phyloP scores from a whole-genome alignment of 2,888 invertebrate genomes.

The Sturmia bella region DNA sequence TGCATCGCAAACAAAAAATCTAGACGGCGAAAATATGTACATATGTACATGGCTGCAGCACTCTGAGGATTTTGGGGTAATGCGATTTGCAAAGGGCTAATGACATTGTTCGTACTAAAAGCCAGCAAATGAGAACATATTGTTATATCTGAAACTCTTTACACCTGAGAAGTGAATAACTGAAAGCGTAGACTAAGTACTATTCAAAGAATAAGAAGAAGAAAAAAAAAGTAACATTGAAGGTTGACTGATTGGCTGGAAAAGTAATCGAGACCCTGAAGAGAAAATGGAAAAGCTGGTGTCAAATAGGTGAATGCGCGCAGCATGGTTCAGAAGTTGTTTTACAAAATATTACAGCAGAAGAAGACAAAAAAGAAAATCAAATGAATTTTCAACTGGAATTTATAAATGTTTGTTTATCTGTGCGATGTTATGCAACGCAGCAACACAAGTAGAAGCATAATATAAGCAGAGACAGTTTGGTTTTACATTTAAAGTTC shows the following conservation, averaged over 20 bases:
- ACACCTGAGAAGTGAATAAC: slow-evolving; percentile 25
- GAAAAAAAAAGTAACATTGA: slow-evolving; percentile 12
- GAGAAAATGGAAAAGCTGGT: slow-evolving; percentile 23
- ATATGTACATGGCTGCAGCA: not conserved
- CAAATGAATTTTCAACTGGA: slow-evolving; percentile 3
- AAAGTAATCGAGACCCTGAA: slow-evolving; percentile 31
- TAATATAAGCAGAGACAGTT: slow-evolving; percentile 1
- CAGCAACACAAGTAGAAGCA: not conserved
- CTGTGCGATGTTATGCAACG: not conserved
- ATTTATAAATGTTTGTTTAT: not conserved
- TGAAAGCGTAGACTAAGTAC: too few relatives aligned
- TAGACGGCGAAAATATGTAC: too few relatives aligned
- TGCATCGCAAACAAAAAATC: too few relatives aligned
- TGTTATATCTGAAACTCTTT: slow-evolving; percentile 29
- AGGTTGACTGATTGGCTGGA: slow-evolving; percentile 49
- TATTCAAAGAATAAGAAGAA: too few relatives aligned
- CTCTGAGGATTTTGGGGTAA: slow-evolving; percentile 74
- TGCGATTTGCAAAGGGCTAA: slow-evolving; percentile 76
- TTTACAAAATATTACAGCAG: slow-evolving; percentile 35
- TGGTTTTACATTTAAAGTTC: slow-evolving; percentile 20
- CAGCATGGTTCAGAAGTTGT: slow-evolving; percentile 28
- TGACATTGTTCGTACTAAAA: slow-evolving; percentile 70
- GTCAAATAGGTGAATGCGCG: slow-evolving; percentile 50
- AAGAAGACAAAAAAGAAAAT: not conserved
- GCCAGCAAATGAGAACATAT: slow-evolving; percentile 49